phyloP scores from a whole-genome alignment of 2,888 invertebrate genomes.

The Stenodema calcarata region DNA sequence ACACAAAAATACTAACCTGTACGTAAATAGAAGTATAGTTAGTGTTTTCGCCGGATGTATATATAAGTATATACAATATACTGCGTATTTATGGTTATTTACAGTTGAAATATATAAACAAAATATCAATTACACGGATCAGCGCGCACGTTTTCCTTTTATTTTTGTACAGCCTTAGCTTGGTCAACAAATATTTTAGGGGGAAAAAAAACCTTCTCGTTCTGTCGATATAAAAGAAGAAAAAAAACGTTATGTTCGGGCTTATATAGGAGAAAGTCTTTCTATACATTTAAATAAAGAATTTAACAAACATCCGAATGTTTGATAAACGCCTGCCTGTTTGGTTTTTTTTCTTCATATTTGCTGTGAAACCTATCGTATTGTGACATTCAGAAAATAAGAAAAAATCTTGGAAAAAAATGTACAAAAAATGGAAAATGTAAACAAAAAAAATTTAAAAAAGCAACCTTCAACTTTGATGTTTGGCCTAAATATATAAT shows the following conservation, averaged over 20 bases:
- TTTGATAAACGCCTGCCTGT: slow-evolving; percentile 27
- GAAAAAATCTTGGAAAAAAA: background rate
- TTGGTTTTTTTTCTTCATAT: slow-evolving; percentile 3
- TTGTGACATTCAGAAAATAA: background rate
- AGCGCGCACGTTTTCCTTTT: slow-evolving; percentile 47
- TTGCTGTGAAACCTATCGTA: slow-evolving; percentile 32
- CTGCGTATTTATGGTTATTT: slow-evolving; percentile 44
- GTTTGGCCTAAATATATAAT: slow-evolving; percentile 39
- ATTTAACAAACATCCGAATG: background rate
- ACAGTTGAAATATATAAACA: slow-evolving; percentile 36
- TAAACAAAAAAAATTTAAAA: background rate
- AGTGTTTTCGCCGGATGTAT: slow-evolving; percentile 51
- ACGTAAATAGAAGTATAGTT: slow-evolving; percentile 53
- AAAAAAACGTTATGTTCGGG: slow-evolving; percentile 22
- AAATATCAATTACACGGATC: slow-evolving; percentile 47
- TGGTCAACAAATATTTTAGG: slow-evolving; percentile 25
- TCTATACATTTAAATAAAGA: slow-evolving; percentile 38
- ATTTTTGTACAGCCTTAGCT: slow-evolving; percentile 49
- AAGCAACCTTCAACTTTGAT: slow-evolving; percentile 35
- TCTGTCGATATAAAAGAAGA: slow-evolving; percentile 17
- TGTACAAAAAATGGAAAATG: background rate
- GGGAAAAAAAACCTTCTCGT: slow-evolving; percentile 22
- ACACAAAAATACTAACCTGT: slow-evolving; percentile 51
- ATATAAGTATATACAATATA: slow-evolving; percentile 45
- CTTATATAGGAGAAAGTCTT: slow-evolving; percentile 41